Evolutionary conservation across 2,797 vertebrate species (phyloP).

Genomic region (Etheostoma perlongum): DNA sequence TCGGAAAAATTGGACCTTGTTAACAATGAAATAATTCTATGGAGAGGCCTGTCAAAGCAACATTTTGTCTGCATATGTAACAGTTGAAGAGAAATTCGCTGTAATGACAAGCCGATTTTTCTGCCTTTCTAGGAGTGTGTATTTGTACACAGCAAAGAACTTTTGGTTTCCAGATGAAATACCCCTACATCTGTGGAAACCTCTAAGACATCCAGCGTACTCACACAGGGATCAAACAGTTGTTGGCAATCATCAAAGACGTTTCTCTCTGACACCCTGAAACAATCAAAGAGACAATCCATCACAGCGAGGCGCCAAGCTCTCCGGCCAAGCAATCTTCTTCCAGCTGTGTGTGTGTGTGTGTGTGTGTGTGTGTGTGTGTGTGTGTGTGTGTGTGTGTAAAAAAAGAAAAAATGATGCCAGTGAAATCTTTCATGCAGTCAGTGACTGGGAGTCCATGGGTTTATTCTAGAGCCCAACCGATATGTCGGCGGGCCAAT

Average conservation of each 20-base stretch:
- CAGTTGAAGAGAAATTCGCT: conserved; percentile 2
- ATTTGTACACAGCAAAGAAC: not conserved
- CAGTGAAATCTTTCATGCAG: conserved; percentile 54
- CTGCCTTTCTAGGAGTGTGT: not conserved
- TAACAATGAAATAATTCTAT: not conserved
- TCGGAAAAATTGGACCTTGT: not conserved
- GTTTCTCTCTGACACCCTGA: conserved; percentile 39
- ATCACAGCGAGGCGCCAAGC: conserved; percentile 20
- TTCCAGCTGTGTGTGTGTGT: conserved; percentile 10
- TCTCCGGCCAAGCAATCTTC: conserved; percentile 13
- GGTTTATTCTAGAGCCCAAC: conserved; percentile 10
- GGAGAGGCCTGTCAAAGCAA: not conserved
- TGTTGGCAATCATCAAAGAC: conserved; percentile 52
- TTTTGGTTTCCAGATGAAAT: conserved; percentile 20
- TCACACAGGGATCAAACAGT: conserved; percentile 44
- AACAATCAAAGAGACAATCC: conserved; percentile 49
- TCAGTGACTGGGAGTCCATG: conserved; percentile 52
- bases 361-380: conserved; percentile 17
- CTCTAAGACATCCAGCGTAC: conserved; percentile 16
- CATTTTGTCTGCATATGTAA: conserved; percentile 1
- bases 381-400: conserved; percentile 23
- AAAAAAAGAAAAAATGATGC: conserved; percentile 41
- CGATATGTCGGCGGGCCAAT: no score
- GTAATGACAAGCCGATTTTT: not conserved
- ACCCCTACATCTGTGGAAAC: conserved; percentile 9